Conservation (phyloP, 2,888 invertebrate species). For the Steinernema hermaphroditum region DNA sequence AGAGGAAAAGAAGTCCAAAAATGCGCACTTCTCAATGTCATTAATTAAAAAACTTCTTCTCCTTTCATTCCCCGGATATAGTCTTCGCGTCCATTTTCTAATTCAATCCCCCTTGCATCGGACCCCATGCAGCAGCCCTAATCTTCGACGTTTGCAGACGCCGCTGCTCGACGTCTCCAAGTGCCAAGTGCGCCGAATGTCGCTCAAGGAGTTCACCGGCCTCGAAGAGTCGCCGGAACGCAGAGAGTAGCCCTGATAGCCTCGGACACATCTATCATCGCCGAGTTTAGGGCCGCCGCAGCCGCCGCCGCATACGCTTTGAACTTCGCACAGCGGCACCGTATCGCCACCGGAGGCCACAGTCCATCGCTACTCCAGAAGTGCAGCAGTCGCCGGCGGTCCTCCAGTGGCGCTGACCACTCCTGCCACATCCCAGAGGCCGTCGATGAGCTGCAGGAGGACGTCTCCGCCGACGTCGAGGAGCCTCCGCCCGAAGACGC, state of each 20-base stretch:
- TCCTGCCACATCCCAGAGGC: slow-evolving; percentile 1
- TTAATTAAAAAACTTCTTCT: too few relatives aligned
- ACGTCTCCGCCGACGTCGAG: not conserved
- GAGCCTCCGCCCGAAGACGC: not conserved
- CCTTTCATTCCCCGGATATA: too few relatives aligned
- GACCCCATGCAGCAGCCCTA: not conserved
- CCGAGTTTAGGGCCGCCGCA: not conserved
- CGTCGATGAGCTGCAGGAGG: slow-evolving; percentile 13
- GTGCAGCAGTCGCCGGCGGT: slow-evolving; percentile 4
- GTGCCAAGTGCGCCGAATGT: slow-evolving; percentile 54
- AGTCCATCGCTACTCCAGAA: slow-evolving; percentile 19
- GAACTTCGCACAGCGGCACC: slow-evolving; percentile 10
- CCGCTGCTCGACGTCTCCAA: slow-evolving; percentile 24
- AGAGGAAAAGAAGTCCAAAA: too few relatives aligned
- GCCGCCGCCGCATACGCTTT: not conserved
- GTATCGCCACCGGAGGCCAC: not conserved
- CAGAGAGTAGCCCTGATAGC: not conserved
- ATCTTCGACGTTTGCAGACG: slow-evolving; percentile 5
- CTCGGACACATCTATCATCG: not conserved
- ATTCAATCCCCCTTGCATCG: slow-evolving; percentile 14
- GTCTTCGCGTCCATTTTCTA: slow-evolving; percentile 10
- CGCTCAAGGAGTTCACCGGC: slow-evolving; percentile 59
- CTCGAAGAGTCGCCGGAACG: slow-evolving; percentile 42
- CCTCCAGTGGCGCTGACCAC: slow-evolving; percentile 14
- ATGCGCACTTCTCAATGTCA: too few relatives aligned